phyloP scores from a whole-genome alignment of 2,797 vertebrate species.

The Alexandromys oeconomus region DNA sequence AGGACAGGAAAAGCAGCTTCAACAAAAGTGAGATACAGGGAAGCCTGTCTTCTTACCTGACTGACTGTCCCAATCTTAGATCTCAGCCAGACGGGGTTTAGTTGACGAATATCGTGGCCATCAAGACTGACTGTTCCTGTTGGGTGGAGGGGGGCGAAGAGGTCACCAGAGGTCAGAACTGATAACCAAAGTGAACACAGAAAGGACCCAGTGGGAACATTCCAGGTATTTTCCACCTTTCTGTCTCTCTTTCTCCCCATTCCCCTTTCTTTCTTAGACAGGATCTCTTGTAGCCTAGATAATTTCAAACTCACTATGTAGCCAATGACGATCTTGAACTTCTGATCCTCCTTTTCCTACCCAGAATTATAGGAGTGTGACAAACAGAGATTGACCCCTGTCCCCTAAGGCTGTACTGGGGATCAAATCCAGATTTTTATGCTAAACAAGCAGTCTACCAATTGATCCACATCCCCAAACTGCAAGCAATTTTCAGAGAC shows the following conservation, averaged over 20 bases:
- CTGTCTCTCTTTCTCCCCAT: too few species aligned
- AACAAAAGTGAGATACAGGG: background rate
- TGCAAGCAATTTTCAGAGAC: background rate
- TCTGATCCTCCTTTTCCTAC: background rate
- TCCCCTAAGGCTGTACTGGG: background rate
- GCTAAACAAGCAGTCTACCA: background rate
- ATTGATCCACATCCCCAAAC: background rate
- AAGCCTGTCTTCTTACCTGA: slow-evolving; percentile 91
- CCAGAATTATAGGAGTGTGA: background rate
- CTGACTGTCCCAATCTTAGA: slow-evolving; percentile 96
- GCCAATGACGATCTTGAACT: background rate
- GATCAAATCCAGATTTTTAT: background rate
- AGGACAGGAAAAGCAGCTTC: background rate
- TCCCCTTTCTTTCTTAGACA: background rate
- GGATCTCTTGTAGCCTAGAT: background rate
- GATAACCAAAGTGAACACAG: background rate
- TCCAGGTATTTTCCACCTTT: background rate
- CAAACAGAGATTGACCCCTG: background rate
- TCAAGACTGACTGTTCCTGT: slow-evolving; percentile 93
- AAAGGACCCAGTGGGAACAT: background rate
- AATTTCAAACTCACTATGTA: background rate
- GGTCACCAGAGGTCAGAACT: background rate
- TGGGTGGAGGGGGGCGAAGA: background rate
- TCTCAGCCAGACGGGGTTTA: slow-evolving; percentile 96
- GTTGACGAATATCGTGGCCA: slow-evolving; percentile 92